Percentiles rank a stretch among this genome's conserved stretches.
phyloP scores from a whole-genome alignment of 2,888 invertebrate species.

The Lasioglossum marginatum region DNA sequence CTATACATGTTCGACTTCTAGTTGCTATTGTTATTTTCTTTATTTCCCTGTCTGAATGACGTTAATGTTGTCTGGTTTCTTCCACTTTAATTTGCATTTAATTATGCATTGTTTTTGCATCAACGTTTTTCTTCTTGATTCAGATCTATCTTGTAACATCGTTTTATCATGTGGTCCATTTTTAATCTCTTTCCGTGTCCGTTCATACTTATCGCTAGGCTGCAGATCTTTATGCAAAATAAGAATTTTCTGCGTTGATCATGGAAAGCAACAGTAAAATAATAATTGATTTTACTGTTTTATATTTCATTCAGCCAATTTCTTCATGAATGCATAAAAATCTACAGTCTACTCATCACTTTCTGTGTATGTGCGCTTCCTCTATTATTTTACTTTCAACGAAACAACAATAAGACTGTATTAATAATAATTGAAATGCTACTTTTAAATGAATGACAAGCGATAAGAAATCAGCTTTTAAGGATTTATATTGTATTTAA shows the following conservation, averaged over 20 bases:
- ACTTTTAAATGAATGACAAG: slow-evolving; percentile 31
- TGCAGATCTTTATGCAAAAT: too few species aligned
- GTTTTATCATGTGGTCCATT: neutral
- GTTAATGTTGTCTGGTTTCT: neutral
- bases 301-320: too few species aligned
- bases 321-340: too few species aligned
- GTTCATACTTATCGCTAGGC: neutral
- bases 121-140: neutral
- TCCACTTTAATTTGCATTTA: neutral
- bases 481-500: slow-evolving; percentile 16
- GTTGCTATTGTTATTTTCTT: neutral
- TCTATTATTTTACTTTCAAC: slow-evolving; percentile 16
- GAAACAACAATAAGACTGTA: slow-evolving; percentile 39
- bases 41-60: neutral
- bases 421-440: slow-evolving; percentile 30
- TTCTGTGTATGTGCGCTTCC: slow-evolving; percentile 34
- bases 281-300: too few species aligned
- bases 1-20: neutral
- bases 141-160: neutral
- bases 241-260: too few species aligned
- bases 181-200: neutral
- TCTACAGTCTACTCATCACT: neutral
- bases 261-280: too few species aligned
- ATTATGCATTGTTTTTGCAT: neutral
- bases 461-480: slow-evolving; percentile 27